Evolutionary conservation across 2,113 vertebrate species (phyloP).

Genomic region (Litocranius walleri): DNA sequence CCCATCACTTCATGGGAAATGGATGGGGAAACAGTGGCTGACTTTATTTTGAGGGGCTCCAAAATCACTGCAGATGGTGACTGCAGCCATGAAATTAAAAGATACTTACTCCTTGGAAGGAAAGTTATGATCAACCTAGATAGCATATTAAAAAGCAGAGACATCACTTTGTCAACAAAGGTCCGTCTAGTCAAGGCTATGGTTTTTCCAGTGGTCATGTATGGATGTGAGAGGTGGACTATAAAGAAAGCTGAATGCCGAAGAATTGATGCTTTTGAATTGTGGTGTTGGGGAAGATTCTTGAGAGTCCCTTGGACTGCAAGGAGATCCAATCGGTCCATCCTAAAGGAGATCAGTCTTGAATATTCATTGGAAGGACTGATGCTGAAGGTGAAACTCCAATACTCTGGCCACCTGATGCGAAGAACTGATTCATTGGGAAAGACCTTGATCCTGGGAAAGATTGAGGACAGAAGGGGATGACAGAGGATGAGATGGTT

Average conservation of each 20-base stretch:
- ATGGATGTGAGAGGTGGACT: neutral
- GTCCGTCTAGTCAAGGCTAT: neutral
- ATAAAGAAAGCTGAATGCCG: neutral
- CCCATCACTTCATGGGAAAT: neutral
- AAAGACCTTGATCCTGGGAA: neutral
- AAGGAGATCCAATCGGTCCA: neutral
- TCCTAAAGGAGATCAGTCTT: neutral
- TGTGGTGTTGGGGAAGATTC: neutral
- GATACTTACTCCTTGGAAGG: neutral
- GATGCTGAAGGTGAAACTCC: neutral
- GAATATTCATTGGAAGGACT: neutral
- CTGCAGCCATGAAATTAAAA: neutral
- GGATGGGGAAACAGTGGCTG: neutral
- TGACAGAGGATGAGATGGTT: neutral
- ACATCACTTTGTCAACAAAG: neutral
- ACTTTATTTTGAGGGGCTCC: neutral
- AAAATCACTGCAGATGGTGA: neutral
- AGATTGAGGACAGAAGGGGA: neutral
- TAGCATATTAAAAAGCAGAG: neutral
- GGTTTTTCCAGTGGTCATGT: neutral
- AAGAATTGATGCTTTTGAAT: neutral
- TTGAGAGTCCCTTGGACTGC: neutral
- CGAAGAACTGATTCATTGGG: neutral
- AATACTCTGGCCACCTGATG: neutral
- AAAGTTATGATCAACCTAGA: neutral